These are phyloP conservation scores for Anoplophora glabripennis DNA, from an alignment of 1,140 invertebrate species.

Conservation along the genomic window DNA sequence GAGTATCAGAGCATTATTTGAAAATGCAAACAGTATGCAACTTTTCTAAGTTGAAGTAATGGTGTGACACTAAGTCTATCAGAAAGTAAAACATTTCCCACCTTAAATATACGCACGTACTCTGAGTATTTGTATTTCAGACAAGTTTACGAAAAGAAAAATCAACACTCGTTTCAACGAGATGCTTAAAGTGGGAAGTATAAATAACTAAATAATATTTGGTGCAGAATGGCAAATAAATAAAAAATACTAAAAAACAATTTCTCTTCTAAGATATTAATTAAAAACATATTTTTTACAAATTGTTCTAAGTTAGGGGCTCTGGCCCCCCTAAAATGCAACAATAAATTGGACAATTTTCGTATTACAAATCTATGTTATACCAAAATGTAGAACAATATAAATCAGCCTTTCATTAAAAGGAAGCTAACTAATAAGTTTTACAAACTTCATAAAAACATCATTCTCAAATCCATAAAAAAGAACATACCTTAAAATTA, in stretches of 20 bases:
- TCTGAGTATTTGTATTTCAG: too few species aligned
- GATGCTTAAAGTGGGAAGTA: constrained; percentile 3
- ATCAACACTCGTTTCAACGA: too few species aligned
- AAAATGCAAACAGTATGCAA: too few species aligned
- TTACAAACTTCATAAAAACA: constrained; percentile 23
- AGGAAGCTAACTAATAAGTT: constrained; percentile 33
- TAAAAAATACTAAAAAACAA: constrained; percentile 6
- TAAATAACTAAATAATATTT: constrained; percentile 15
- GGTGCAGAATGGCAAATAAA: constrained; percentile 19
- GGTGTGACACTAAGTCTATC: background rate
- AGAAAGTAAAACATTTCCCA: background rate
- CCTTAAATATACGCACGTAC: too few species aligned
- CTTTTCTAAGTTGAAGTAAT: too few species aligned
- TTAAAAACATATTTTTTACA: background rate
- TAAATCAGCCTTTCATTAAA: constrained; percentile 39
- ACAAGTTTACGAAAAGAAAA: too few species aligned
- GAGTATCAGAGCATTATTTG: background rate
- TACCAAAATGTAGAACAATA: constrained; percentile 19
- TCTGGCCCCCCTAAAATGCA: background rate
- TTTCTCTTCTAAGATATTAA: constrained; percentile 10
- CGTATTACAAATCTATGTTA: background rate
- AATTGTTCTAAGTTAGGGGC: background rate
- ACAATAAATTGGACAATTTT: constrained; percentile 26
- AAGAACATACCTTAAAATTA: constrained; percentile 30
- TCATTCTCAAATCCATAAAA: constrained; percentile 22